A percentile compares a stretch with the other conserved stretches of the same genome.
Conservation (phyloP, 92 coral and sea anemone genomes). For the Blastomussa wellsi region DNA sequence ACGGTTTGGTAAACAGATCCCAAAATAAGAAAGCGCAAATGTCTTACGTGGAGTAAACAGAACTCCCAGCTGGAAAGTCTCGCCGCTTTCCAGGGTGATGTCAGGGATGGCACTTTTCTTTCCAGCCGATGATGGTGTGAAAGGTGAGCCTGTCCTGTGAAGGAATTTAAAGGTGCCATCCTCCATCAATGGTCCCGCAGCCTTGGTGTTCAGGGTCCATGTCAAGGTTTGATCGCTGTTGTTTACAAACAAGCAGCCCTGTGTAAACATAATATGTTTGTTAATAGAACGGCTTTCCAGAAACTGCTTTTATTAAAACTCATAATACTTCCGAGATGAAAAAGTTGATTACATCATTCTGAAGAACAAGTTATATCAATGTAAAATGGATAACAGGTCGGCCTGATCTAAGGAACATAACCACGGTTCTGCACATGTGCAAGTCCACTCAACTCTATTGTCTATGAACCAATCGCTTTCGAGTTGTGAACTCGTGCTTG, state of each 20-base stretch:
- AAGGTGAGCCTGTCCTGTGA: slow-evolving; percentile 96
- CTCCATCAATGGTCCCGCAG: slow-evolving; percentile 76
- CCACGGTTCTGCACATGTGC: too few species aligned
- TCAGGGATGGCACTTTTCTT: slow-evolving; percentile 75
- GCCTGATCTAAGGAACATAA: too few species aligned
- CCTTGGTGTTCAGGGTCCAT: slow-evolving; percentile 85
- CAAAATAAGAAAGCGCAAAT: background rate
- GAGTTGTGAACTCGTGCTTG: too few species aligned
- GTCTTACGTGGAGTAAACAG: slow-evolving; percentile 93
- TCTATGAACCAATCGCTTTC: too few species aligned
- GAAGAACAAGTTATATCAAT: too few species aligned
- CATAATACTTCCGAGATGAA: background rate
- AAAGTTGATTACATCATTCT: too few species aligned
- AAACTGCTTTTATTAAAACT: background rate
- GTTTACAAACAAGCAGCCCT: slow-evolving; percentile 99
- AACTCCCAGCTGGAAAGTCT: slow-evolving; percentile 94
- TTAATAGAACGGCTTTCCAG: background rate
- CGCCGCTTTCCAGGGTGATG: slow-evolving; percentile 82
- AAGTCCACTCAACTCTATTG: too few species aligned
- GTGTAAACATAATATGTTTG: background rate
- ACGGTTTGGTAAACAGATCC: too few species aligned
- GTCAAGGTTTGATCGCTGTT: slow-evolving; percentile 83
- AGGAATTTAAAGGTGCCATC: slow-evolving; percentile 94
- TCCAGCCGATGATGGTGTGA: slow-evolving; percentile 77
- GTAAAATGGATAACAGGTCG: too few species aligned